Percentiles rank a stretch among this genome's conserved stretches.
These are phyloP conservation scores for Etheostoma perlongum DNA, from an alignment of 2,797 vertebrate species.

Conservation along the genomic window DNA sequence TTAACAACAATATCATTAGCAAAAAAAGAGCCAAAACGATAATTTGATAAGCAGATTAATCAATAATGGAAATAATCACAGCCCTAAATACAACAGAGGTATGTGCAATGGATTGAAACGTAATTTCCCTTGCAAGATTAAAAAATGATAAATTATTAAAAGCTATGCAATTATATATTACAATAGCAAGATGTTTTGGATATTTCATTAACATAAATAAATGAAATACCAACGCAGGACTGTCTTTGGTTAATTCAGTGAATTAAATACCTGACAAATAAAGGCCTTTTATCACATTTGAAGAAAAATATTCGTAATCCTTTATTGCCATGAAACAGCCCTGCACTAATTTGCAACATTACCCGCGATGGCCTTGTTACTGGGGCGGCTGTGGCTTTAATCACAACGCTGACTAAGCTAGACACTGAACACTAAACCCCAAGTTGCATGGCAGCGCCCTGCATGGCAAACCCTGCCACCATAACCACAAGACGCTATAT, in stretches of 20 bases:
- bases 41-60: too few relatives aligned
- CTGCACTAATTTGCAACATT: not conserved
- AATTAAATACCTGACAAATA: not conserved
- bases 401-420: too few relatives aligned
- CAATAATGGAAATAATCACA: not conserved
- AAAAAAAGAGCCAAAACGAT: too few relatives aligned
- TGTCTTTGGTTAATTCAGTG: not conserved
- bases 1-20: too few relatives aligned
- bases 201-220: not conserved
- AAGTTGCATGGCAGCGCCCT: too few relatives aligned
- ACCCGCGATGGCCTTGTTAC: not conserved
- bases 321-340: not conserved
- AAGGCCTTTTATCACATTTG: not conserved
- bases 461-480: too few relatives aligned
- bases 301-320: not conserved
- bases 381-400: too few relatives aligned
- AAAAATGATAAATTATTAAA: not conserved
- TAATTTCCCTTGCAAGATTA: too few relatives aligned
- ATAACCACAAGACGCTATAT: too few relatives aligned
- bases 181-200: not conserved
- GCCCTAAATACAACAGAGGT: not conserved
- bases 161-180: not conserved
- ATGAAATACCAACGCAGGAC: not conserved
- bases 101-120: not conserved
- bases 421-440: too few relatives aligned